Evolutionary conservation across 2,888 invertebrate genomes (phyloP).

Genomic region (Cephus nigrinus): DNA sequence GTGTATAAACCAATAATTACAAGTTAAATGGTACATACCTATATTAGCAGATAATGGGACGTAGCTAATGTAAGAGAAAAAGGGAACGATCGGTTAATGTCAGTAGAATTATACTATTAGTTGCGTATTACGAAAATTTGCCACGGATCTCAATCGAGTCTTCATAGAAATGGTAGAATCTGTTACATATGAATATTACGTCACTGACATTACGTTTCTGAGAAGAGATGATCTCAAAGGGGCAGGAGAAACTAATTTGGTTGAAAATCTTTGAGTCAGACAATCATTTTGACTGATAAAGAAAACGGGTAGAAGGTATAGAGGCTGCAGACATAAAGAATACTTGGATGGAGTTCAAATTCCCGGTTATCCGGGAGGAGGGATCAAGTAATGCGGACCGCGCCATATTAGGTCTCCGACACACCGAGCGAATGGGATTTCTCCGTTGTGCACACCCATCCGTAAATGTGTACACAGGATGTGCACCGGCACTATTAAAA

Average conservation of each 20-base stretch:
- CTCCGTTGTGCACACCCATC: background rate
- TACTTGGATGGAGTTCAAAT: background rate
- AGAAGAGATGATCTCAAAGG: background rate
- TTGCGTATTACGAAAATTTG: background rate
- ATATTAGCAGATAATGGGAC: background rate
- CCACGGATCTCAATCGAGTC: background rate
- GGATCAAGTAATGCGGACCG: slow-evolving; percentile 57
- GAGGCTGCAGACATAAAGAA: slow-evolving; percentile 7
- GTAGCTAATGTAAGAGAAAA: slow-evolving; percentile 8
- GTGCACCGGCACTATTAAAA: background rate
- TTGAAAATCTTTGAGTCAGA: background rate
- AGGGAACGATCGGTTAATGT: background rate
- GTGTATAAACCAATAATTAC: background rate
- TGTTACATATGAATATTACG: background rate
- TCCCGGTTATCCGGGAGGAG: slow-evolving; percentile 35
- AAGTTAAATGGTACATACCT: background rate
- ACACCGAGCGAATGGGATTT: slow-evolving; percentile 18
- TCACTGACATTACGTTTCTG: background rate
- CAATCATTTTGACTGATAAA: slow-evolving; percentile 5
- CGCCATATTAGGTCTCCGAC: slow-evolving; percentile 55
- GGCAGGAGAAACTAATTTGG: background rate
- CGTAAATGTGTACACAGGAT: background rate
- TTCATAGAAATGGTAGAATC: background rate
- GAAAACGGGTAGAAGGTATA: slow-evolving; percentile 13
- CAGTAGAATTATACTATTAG: background rate